A percentile compares a stretch with the other conserved stretches of the same genome.
Conservation (phyloP, 2,888 invertebrate species). For the Dynastes grantii region DNA sequence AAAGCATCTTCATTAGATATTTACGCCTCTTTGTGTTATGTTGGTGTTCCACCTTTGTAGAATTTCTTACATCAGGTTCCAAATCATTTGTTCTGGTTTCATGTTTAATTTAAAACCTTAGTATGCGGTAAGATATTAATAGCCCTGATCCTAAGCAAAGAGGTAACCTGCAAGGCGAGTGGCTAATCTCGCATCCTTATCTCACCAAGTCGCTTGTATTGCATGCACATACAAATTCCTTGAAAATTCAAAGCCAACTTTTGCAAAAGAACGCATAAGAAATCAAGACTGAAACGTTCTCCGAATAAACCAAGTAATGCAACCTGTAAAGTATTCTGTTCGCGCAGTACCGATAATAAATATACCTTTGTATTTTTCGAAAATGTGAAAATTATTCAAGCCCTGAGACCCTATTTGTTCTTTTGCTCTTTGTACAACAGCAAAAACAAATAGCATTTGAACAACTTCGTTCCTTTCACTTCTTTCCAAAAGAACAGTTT, state of each 20-base stretch:
- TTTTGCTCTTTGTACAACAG: constrained; percentile 34
- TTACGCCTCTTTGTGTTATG: no score
- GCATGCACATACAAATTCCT: no score
- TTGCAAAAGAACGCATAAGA: background rate
- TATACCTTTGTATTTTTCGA: constrained; percentile 37
- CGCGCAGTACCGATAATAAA: constrained; percentile 35
- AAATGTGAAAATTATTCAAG: constrained; percentile 43
- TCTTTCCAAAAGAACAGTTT: constrained; percentile 44
- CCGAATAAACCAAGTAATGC: background rate
- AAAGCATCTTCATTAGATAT: no score
- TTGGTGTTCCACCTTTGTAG: no score
- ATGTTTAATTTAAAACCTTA: no score
- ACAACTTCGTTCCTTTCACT: constrained; percentile 44
- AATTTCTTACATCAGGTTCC: no score
- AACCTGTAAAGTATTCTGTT: constrained; percentile 9
- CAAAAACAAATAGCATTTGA: constrained; percentile 44
- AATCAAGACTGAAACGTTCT: background rate
- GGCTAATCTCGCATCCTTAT: no score
- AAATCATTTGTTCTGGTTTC: no score
- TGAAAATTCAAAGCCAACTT: background rate
- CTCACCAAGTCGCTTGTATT: no score
- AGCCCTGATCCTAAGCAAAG: no score
- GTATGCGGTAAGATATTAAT: no score
- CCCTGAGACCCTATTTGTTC: constrained; percentile 33
- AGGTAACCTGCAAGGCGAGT: no score